phyloP scores from a whole-genome alignment of 2,113 vertebrate species.

The Turnix velox region DNA sequence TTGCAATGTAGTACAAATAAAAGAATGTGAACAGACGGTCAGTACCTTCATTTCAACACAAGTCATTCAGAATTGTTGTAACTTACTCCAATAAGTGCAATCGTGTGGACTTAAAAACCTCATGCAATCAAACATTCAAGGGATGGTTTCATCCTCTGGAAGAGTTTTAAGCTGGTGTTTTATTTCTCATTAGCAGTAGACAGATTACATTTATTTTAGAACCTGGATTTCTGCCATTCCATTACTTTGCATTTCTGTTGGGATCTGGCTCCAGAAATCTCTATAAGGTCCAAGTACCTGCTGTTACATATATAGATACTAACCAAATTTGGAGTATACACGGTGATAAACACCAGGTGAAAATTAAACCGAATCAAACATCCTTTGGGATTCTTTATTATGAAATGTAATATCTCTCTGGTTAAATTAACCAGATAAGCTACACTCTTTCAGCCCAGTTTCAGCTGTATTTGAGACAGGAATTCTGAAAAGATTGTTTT shows the following conservation, averaged over 20 bases:
- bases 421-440: neutral
- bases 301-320: slow-evolving; percentile 2
- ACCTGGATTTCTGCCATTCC: slow-evolving; percentile 39
- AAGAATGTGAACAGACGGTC: neutral
- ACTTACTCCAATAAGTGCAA: neutral
- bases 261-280: slow-evolving; percentile 28
- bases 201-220: slow-evolving; percentile 45
- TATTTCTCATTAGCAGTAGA: slow-evolving; percentile 47
- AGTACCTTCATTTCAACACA: neutral
- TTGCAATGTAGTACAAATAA: neutral
- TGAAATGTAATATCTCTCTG: neutral
- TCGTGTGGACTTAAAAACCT: neutral
- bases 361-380: slow-evolving; percentile 31
- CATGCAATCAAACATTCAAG: neutral
- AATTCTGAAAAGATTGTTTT: neutral
- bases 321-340: neutral
- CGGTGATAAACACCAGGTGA: slow-evolving; percentile 8
- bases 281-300: slow-evolving; percentile 36
- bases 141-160: neutral
- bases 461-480: neutral
- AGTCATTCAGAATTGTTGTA: neutral
- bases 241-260: neutral
- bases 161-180: slow-evolving; percentile 27
- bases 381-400: slow-evolving; percentile 3
- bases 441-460: neutral